phyloP scores from a whole-genome alignment of 2,113 vertebrate species.

The Potamarius usumacintae region DNA sequence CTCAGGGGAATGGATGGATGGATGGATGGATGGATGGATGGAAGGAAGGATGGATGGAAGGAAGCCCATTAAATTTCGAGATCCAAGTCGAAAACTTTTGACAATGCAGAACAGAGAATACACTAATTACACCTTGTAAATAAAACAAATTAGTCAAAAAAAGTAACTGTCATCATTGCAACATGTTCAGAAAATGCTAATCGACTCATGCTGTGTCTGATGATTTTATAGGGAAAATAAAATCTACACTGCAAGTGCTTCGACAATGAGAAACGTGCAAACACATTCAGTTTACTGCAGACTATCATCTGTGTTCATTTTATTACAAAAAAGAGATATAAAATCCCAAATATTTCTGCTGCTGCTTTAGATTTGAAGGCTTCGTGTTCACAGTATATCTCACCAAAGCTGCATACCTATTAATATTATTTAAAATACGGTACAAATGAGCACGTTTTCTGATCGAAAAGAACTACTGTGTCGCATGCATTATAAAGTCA shows the following conservation, averaged over 20 bases:
- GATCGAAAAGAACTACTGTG: conserved; percentile 40
- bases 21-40: neutral
- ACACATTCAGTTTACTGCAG: conserved; percentile 31
- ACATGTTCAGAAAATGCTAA: neutral
- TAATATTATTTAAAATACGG: conserved; percentile 44
- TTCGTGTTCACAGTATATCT: conserved; percentile 33
- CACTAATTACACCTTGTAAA: neutral
- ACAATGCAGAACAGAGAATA: conserved; percentile 12
- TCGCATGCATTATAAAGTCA: conserved; percentile 55
- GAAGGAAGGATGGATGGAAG: neutral
- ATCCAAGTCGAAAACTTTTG: neutral
- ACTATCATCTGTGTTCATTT: conserved; percentile 10
- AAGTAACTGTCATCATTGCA: neutral
- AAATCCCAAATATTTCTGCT: neutral
- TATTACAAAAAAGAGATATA: conserved; percentile 19
- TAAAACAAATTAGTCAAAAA: neutral
- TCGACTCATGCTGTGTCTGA: conserved; percentile 21
- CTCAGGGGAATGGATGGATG: neutral
- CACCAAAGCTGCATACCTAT: conserved; percentile 30
- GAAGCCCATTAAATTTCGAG: neutral
- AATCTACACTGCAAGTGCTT: conserved; percentile 31
- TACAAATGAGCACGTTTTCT: conserved; percentile 45
- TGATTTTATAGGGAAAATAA: conserved; percentile 5
- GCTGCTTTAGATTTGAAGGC: conserved; percentile 19
- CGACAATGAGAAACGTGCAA: conserved; percentile 54